Evolutionary conservation across 2,113 vertebrate species (phyloP).

Genomic region (Laticauda colubrina): DNA sequence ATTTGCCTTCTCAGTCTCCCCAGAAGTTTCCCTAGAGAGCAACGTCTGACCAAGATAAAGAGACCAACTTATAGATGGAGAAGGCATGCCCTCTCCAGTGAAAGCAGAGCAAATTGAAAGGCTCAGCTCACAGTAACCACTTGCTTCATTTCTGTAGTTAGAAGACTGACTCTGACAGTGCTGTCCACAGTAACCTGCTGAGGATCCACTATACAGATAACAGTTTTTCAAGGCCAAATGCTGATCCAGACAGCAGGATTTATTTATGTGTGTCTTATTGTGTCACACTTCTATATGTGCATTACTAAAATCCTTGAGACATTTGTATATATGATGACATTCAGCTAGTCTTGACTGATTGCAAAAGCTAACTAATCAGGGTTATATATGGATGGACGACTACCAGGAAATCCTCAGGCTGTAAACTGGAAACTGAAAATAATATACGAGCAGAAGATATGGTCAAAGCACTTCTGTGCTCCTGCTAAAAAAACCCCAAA

Average conservation of each 20-base stretch:
- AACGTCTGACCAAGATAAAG: neutral
- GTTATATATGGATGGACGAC: neutral
- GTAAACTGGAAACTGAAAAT: neutral
- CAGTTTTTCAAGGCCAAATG: neutral
- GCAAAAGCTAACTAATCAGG: neutral
- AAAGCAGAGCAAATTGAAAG: neutral
- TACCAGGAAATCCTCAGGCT: neutral
- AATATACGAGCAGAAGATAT: neutral
- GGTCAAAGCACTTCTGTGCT: neutral
- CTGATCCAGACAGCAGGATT: neutral
- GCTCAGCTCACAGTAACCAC: neutral
- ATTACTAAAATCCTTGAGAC: neutral
- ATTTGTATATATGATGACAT: neutral
- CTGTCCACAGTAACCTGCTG: neutral
- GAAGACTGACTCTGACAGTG: neutral
- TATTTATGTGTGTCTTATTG: neutral
- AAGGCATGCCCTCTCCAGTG: neutral
- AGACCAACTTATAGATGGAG: neutral
- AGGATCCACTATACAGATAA: no score
- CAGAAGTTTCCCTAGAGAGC: neutral
- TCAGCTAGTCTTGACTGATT: neutral
- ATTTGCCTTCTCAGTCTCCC: neutral
- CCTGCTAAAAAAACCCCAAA: neutral
- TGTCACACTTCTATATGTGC: neutral
- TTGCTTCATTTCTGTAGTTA: neutral